These are phyloP conservation scores for Myrmecobius fasciatus DNA, from an alignment of 2,113 vertebrate species.

Conservation along the genomic window DNA sequence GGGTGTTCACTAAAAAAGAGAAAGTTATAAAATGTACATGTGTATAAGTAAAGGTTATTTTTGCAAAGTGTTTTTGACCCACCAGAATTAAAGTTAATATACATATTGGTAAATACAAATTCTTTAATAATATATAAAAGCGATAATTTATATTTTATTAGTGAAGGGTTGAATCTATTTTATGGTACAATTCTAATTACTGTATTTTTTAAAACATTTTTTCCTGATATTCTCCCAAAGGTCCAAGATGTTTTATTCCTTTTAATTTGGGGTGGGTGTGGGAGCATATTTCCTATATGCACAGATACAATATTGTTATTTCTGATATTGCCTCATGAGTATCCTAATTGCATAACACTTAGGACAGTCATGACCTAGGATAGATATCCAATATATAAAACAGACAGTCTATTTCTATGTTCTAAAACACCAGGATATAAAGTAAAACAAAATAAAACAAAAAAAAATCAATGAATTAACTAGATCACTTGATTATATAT, in stretches of 20 bases:
- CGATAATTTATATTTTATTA: background rate
- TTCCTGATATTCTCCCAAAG: background rate
- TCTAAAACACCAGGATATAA: background rate
- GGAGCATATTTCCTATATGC: background rate
- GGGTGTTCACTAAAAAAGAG: background rate
- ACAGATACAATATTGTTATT: background rate
- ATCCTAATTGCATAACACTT: background rate
- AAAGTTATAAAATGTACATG: background rate
- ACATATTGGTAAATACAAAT: background rate
- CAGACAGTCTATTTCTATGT: background rate
- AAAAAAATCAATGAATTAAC: background rate
- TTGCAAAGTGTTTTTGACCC: background rate
- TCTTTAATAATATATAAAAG: background rate
- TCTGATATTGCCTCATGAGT: background rate
- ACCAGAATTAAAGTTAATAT: background rate
- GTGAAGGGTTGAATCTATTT: background rate
- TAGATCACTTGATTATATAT: background rate
- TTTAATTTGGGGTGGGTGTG: background rate
- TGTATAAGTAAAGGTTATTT: background rate
- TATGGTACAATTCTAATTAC: background rate
- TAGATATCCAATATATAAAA: background rate
- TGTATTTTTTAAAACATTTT: background rate
- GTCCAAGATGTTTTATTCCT: background rate
- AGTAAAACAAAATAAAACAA: background rate
- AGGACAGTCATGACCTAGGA: background rate